A percentile compares a stretch with the other conserved stretches of the same genome.
Evolutionary conservation across 2,113 vertebrate species (phyloP).

Genomic region (Tragelaphus buxtoni): DNA sequence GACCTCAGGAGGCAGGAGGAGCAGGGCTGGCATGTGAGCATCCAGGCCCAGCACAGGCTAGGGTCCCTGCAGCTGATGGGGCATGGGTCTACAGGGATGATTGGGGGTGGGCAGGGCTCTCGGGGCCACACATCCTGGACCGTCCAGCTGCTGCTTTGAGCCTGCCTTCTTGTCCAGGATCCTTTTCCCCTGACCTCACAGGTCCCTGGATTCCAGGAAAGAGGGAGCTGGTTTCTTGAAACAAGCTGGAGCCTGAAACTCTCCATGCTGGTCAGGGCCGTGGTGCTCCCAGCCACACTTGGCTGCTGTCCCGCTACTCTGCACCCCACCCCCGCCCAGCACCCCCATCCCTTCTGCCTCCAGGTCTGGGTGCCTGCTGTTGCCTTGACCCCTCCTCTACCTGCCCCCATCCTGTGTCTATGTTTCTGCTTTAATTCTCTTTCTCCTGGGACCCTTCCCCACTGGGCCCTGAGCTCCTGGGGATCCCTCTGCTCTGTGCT

Average conservation of each 20-base stretch:
- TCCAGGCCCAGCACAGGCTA: not conserved
- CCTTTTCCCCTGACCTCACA: fast-evolving
- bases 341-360: not conserved
- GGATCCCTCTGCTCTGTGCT: not conserved
- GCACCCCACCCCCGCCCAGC: fast-evolving
- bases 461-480: too few relatives aligned
- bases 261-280: not conserved
- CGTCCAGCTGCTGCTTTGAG: fast-evolving
- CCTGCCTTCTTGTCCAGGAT: not conserved
- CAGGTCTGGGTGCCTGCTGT: not conserved
- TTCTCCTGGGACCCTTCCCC: fast-evolving
- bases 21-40: too few relatives aligned
- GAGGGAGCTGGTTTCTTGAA: not conserved
- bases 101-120: not conserved
- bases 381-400: not conserved
- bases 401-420: fast-evolving
- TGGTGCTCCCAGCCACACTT: not conserved
- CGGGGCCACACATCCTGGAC: not conserved
- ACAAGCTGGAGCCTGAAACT: not conserved
- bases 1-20: not conserved
- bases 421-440: fast-evolving
- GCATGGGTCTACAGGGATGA: fast-evolving
- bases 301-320: fast-evolving
- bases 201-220: not conserved
- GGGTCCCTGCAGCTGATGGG: not conserved